Conservation (phyloP, 1,140 invertebrate species). For the roundworm (Caenorhabditis elegans) region WBcel235 BX284602.5:13289501-13290000, state of each 20-base stretch:
- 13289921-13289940: too few relatives aligned
- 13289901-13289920: too few relatives aligned
- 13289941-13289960: too few relatives aligned
- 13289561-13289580: too few relatives aligned
- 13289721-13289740: constrained; percentile 5
- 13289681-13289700: too few relatives aligned
- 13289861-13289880: background rate
- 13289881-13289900: background rate
- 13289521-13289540: too few relatives aligned
- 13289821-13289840: background rate
- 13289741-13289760: background rate
- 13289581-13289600: too few relatives aligned
- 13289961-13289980: too few relatives aligned
- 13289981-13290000: too few relatives aligned
- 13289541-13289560: too few relatives aligned
- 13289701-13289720: constrained; percentile 12
- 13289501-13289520: too few relatives aligned
- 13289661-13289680: constrained; percentile 13
- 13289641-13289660: too few relatives aligned
- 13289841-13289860: background rate
- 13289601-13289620: background rate
- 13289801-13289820: background rate
- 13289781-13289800: background rate
- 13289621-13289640: background rate
- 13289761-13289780: background rate